Evolutionary conservation across 2,797 vertebrate species (phyloP).

Genomic region (Odontamblyopus rebecca): DNA sequence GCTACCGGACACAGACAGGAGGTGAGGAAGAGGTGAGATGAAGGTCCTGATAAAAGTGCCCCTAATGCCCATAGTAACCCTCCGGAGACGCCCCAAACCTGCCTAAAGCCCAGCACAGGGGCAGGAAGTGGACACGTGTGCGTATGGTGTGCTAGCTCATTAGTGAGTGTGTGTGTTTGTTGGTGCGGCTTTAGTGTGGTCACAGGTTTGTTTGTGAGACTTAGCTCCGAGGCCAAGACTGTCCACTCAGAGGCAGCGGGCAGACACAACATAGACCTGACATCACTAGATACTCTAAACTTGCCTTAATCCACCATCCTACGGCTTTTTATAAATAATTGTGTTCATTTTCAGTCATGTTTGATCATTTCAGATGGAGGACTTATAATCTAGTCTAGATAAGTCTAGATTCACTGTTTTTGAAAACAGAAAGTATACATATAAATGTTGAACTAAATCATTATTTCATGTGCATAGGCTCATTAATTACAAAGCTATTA

Average conservation of each 20-base stretch:
- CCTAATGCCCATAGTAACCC: conserved; percentile 39
- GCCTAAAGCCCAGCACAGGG: conserved; percentile 49
- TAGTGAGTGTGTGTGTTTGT: conserved; percentile 23
- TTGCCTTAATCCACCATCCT: neutral
- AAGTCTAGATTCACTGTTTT: too few relatives aligned
- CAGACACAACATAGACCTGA: conserved; percentile 60
- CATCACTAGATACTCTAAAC: conserved; percentile 35
- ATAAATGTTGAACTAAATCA: too few relatives aligned
- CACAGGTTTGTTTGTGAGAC: conserved; percentile 26
- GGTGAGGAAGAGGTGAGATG: conserved; percentile 67
- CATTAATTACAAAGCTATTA: too few relatives aligned
- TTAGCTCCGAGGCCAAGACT: conserved; percentile 41
- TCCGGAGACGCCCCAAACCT: conserved; percentile 49
- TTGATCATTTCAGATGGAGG: too few relatives aligned
- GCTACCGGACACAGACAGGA: conserved; percentile 71
- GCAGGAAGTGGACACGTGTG: conserved; percentile 68
- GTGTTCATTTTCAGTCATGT: too few relatives aligned
- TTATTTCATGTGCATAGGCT: too few relatives aligned
- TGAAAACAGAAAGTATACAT: too few relatives aligned
- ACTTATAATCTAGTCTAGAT: too few relatives aligned
- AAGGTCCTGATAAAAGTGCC: conserved; percentile 57
- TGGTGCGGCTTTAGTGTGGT: conserved; percentile 26
- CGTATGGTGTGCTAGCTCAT: conserved; percentile 46
- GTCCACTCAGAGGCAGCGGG: conserved; percentile 55
- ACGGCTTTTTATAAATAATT: neutral